Evolutionary conservation across 2,888 invertebrate species (phyloP), one percentile per base, ranked within the genome.

Genomic region (Tetrapedia diversipes): DNA sequence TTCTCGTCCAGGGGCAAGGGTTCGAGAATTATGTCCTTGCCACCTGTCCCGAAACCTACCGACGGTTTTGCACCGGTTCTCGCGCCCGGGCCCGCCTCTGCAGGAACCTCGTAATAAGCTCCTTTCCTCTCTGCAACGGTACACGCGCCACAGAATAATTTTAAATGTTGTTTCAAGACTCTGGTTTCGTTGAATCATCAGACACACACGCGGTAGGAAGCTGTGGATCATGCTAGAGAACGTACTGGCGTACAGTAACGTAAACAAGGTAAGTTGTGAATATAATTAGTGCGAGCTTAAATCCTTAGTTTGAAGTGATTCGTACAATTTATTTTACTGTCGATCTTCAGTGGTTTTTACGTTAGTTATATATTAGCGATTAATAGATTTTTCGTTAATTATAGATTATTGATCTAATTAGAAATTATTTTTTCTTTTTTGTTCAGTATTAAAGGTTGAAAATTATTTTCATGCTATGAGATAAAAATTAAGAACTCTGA

Each of bases 81-180:
- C 72, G 87, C 84, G 77, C 92, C 92, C 43, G 89, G 83, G 68
- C 89, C 92, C 83, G 83, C 90, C 89, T 85, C 91, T 70, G 91
- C 91, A 34, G 86, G 82, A 64, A 82, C 91, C 77, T 93, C 92
- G 86, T 92, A 92, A 84, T 92, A 92, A 80, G 91, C 90, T 82
- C 93, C 93, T 82, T 92, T 91, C 63, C 93, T 92, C 85, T 93
- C 94, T 94, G 92, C 75, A 93, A 92, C 81, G 63, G 82, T 67
- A 49, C 65, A 45, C 4, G 53, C 1, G n/a, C 6, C 14, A 37
- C 56, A 68, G 39, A 24, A 49, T 76, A 45, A 68, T 76, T 54
- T 76, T 68, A 56, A 45, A 53, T 37, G 27, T 24, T 24, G 32
- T 63, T 61, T 68, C 59, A 59, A 47, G 45, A 11, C n/a, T n/a